Evolutionary conservation across 1,140 invertebrate genomes (phyloP), one percentile per base, ranked within the genome.

Genomic region (Macrosteles quadrilineatus): DNA sequence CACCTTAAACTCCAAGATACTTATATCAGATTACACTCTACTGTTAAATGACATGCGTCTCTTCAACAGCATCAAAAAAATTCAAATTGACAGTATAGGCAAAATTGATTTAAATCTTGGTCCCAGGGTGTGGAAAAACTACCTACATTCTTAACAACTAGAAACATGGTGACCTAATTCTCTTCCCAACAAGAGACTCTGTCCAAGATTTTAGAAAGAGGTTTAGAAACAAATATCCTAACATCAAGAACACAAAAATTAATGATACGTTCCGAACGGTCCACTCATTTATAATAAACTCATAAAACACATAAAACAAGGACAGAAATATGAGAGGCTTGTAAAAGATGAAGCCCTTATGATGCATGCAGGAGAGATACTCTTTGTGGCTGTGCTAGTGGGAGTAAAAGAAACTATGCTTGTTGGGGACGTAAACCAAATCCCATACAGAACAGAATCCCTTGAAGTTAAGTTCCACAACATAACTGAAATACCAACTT

Each of bases 151-250:
- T 50, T 6, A 50, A 50, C n/a, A 50, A 23, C 47, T 50, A 50
- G 4, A 50, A 50, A 50, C 4, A 50, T 50, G 47, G 47, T 19
- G 47, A 50, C 21, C 47, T 50, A 4, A 23, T 50, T 23, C 47
- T 50, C n/a, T 19, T 50, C 47, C 47, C 47, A 50, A 50, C 47
- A 50, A 50, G 47, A 50, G 47, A 50, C 17, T n/a, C 17, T 19
- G 47, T 23, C 47, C 3, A 50, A 50, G 21, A 50, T 23, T 50
- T 50, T n/a, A n/a, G 47, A 19, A 50, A 50, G 6, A n/a, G 47
- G 17, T 50, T 50, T 50, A 6, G n/a, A 23, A 19, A 50, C 6
- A n/a, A 3, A 6, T n/a, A 50, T n/a, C 47, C 47, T 11, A 23
- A 50, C 47, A 19, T n/a, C 6, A 50, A 50, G n/a, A 23, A 50